These are phyloP conservation scores for Felis chaus DNA, from an alignment of 2,113 vertebrate genomes.

Conservation along the genomic window DNA sequence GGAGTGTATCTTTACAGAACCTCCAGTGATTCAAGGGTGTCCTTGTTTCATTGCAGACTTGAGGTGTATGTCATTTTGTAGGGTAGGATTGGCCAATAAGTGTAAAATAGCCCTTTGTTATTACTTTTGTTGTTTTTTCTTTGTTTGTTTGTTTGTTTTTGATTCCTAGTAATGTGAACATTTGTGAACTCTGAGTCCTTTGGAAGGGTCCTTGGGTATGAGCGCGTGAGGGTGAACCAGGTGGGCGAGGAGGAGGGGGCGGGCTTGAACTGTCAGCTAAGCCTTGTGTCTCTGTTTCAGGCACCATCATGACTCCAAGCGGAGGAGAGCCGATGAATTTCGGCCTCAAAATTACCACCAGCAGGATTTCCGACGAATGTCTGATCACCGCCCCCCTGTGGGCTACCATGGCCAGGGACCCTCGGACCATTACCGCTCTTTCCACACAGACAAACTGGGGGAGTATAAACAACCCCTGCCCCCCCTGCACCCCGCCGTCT, in stretches of 20 bases:
- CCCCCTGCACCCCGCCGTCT: constrained; percentile 82
- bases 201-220: background rate
- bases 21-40: background rate
- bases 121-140: background rate
- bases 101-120: background rate
- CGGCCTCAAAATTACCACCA: constrained; percentile 93
- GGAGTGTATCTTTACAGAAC: background rate
- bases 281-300: constrained; percentile 78
- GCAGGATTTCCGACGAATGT: constrained; percentile 95
- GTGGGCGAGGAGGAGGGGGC: rapidly evolving
- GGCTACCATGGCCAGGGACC: constrained; percentile 90
- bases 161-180: background rate
- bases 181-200: background rate
- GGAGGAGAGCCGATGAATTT: constrained; percentile 94
- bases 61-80: background rate
- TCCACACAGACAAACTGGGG: constrained; percentile 91
- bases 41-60: background rate
- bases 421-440: constrained; percentile 94
- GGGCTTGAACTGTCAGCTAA: background rate
- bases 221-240: background rate
- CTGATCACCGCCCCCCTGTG: constrained; percentile 91
- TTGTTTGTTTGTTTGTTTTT: background rate
- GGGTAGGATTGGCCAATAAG: background rate
- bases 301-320: constrained; percentile 94
- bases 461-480: constrained; percentile 92